Conservation (phyloP, 2,797 vertebrate genomes). For the Galagoides demidoff region DNA sequence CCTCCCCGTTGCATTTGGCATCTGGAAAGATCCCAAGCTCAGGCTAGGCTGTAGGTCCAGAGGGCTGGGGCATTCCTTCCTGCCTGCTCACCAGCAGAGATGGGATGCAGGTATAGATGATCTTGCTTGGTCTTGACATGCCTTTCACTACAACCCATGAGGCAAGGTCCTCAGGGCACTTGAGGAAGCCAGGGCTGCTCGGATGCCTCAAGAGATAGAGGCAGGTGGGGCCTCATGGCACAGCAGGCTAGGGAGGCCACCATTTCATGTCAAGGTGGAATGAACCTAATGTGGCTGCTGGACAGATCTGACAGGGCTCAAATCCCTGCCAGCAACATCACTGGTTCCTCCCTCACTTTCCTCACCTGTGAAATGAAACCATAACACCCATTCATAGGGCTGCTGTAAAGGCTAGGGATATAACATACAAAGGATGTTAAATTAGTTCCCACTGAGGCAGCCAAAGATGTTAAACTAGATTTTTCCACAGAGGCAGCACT, state of each 20-base stretch:
- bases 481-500: not conserved
- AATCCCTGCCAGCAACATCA: not conserved
- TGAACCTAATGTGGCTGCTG: not conserved
- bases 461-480: not conserved
- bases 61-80: not conserved
- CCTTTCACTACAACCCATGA: not conserved
- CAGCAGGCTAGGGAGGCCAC: not conserved
- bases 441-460: not conserved
- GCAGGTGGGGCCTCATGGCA: not conserved
- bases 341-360: not conserved
- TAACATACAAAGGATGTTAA: not conserved
- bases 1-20: not conserved
- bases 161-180: not conserved
- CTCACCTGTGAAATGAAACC: not conserved
- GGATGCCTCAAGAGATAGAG: not conserved
- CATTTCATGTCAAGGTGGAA: not conserved
- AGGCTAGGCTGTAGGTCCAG: not conserved
- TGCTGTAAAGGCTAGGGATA: not conserved
- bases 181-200: not conserved
- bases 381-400: not conserved
- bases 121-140: not conserved
- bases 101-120: accelerated
- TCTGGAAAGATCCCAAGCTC: not conserved
- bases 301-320: not conserved
- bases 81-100: not conserved